A percentile compares a stretch with the other conserved stretches of the same genome.
Conservation (phyloP, 2,113 vertebrate species). For the Nibea coibor region DNA sequence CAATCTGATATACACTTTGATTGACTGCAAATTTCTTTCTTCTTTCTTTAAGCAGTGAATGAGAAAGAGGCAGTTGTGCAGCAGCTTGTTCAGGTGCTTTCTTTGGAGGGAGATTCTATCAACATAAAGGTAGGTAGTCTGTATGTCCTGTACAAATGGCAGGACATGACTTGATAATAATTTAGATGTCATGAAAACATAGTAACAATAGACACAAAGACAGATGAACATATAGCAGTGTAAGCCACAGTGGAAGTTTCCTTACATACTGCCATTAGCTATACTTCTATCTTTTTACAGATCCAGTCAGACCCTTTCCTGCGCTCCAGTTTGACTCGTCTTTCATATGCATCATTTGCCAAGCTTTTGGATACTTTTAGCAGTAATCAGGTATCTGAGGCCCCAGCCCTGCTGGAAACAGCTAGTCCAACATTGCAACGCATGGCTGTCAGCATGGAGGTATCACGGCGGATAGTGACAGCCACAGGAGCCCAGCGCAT, state of each 20-base stretch:
- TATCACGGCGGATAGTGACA: slow-evolving; percentile 80
- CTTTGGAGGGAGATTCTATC: slow-evolving; percentile 78
- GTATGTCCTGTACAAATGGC: no score
- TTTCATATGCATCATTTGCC: slow-evolving; percentile 81
- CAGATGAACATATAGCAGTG: background rate
- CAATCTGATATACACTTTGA: no score
- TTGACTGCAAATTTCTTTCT: background rate
- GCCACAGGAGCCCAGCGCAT: slow-evolving; percentile 80
- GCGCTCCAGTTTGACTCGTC: slow-evolving; percentile 65
- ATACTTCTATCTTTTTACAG: slow-evolving; percentile 46
- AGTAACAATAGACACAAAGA: background rate
- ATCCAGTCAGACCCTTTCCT: slow-evolving; percentile 78
- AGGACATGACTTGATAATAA: no score
- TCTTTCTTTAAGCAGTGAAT: slow-evolving; percentile 22
- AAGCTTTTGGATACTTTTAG: slow-evolving; percentile 75
- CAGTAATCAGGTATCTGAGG: slow-evolving; percentile 26
- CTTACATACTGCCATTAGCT: background rate
- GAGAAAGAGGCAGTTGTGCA: slow-evolving; percentile 74
- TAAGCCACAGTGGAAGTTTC: background rate
- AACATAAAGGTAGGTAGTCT: slow-evolving; percentile 76
- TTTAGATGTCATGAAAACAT: background rate
- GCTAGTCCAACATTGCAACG: slow-evolving; percentile 79
- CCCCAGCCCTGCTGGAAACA: background rate
- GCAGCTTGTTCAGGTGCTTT: slow-evolving; percentile 76
- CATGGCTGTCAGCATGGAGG: slow-evolving; percentile 83